phyloP scores from a whole-genome alignment of 2,888 invertebrate genomes.

The Mechanitis messenoides region DNA sequence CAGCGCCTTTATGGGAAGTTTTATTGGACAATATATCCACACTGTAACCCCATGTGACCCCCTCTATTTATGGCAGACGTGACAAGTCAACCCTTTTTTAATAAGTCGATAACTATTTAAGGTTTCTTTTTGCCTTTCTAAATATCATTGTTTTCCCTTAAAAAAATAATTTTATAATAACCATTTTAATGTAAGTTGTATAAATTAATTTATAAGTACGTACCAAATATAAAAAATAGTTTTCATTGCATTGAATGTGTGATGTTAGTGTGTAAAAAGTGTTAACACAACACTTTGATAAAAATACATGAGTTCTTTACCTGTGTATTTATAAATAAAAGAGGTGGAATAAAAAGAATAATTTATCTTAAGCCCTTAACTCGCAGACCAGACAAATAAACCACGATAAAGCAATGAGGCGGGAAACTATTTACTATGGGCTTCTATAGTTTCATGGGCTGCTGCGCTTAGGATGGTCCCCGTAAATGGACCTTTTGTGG shows the following conservation, averaged over 20 bases:
- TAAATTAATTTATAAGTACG: not conserved
- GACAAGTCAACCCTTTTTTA: slow-evolving; percentile 10
- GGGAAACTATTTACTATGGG: slow-evolving; percentile 20
- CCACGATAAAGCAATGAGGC: slow-evolving; percentile 18
- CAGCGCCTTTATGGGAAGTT: slow-evolving; percentile 54
- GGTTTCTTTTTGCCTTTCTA: not conserved
- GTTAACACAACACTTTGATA: too few species aligned
- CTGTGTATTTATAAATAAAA: slow-evolving; percentile 7
- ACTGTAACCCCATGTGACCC: slow-evolving; percentile 44
- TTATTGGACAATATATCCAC: slow-evolving; percentile 70
- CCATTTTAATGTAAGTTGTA: too few species aligned
- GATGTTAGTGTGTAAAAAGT: too few species aligned
- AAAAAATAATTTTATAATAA: not conserved
- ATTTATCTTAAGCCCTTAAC: slow-evolving; percentile 14
- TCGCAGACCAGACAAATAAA: slow-evolving; percentile 16
- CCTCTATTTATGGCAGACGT: slow-evolving; percentile 35
- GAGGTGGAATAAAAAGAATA: slow-evolving; percentile 9
- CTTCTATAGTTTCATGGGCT: slow-evolving; percentile 28
- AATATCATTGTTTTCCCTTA: not conserved
- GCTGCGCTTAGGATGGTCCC: slow-evolving; percentile 19
- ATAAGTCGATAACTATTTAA: slow-evolving; percentile 1
- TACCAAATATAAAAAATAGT: too few species aligned
- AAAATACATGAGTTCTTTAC: slow-evolving; percentile 4
- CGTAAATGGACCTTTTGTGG: slow-evolving; percentile 17
- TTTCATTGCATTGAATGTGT: too few species aligned